Conservation (phyloP, 2,797 vertebrate species). For the Hapalemur alaotrensis region DNA sequence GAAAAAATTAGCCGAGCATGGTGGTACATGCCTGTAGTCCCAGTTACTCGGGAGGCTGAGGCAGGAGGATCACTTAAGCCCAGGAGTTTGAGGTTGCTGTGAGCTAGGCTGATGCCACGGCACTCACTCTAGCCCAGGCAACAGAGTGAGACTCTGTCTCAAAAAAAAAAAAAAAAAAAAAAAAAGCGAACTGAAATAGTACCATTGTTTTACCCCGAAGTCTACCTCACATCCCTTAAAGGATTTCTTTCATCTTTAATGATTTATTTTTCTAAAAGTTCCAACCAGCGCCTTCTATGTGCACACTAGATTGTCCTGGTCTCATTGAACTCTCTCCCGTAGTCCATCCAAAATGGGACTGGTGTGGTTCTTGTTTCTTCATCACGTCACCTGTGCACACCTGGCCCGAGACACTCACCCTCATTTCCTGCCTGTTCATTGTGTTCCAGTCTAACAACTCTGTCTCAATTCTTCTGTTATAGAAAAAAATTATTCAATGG, state of each 20-base stretch:
- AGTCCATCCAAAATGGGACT: not conserved
- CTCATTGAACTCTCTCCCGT: not conserved
- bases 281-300: not conserved
- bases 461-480: not conserved
- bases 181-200: not conserved
- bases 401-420: not conserved
- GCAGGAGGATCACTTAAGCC: too few relatives aligned
- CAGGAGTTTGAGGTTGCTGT: too few relatives aligned
- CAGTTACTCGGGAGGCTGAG: too few relatives aligned
- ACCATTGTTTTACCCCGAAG: not conserved
- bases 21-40: too few relatives aligned
- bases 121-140: too few relatives aligned
- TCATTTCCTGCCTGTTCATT: not conserved
- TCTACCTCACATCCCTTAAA: not conserved
- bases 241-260: not conserved
- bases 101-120: too few relatives aligned
- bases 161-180: too few relatives aligned
- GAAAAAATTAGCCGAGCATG: too few relatives aligned
- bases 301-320: not conserved
- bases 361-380: not conserved
- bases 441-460: not conserved
- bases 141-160: too few relatives aligned
- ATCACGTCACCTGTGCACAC: not conserved
- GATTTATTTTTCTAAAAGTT: constrained; percentile 5
- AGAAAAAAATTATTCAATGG: not conserved